Evolutionary conservation across 2,888 invertebrate genomes (phyloP).

Genomic region (Erebia epiphron): DNA sequence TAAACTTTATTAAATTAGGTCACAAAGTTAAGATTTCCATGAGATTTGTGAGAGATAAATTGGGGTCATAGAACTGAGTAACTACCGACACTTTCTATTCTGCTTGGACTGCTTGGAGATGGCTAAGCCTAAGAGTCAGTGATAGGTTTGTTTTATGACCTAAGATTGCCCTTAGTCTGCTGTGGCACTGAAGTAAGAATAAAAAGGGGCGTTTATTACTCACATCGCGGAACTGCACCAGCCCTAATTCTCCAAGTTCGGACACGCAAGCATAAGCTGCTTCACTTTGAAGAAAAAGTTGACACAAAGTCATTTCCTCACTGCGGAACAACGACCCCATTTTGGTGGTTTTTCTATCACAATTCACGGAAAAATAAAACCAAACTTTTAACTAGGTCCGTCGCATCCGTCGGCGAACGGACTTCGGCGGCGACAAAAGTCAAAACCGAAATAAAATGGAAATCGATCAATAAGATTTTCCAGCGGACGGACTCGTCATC

Average conservation of each 20-base stretch:
- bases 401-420: constrained; percentile 73
- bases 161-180: not conserved
- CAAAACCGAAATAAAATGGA: constrained; percentile 66
- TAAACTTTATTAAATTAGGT: constrained; percentile 13
- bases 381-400: constrained; percentile 52
- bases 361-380: constrained; percentile 55
- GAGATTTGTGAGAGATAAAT: constrained; percentile 14
- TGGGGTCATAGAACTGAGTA: constrained; percentile 14
- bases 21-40: constrained; percentile 4
- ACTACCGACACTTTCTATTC: constrained; percentile 16
- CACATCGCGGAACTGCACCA: constrained; percentile 98
- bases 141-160: not conserved
- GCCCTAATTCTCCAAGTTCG: constrained; percentile 97
- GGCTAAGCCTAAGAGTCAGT: not conserved
- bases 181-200: not conserved
- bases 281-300: constrained; percentile 98
- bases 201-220: constrained; percentile 69
- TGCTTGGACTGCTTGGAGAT: not conserved
- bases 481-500: constrained; percentile 47
- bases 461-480: constrained; percentile 65
- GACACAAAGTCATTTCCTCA: constrained; percentile 99
- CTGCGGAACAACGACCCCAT: constrained; percentile 98
- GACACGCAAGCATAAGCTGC: constrained; percentile 99
- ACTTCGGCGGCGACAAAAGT: constrained; percentile 76
- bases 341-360: constrained; percentile 62